Base-by-base conservation (phyloP, 2,797 vertebrate genomes). In the Adelosebastes latens region DNA sequence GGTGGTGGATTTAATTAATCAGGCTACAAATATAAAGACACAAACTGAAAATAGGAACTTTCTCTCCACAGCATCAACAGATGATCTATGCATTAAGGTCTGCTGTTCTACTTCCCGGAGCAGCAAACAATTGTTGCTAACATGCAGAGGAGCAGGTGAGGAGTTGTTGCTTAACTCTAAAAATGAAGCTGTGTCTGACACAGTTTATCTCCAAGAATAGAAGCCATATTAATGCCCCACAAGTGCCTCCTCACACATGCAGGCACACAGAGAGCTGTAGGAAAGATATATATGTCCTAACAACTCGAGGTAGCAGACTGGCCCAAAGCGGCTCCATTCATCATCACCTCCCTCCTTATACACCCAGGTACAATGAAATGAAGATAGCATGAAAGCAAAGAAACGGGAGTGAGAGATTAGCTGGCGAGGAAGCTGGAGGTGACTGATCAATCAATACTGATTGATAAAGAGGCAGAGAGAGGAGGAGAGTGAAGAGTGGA, bases 81-180 rank as follows among this genome's bases (percentile, higher is more conserved):
- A 73, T 42, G 63, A 82, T 79, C 11, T 32, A 64, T 66, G 56
- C n/a, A 75, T 79, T 61, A n/a, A 25, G n/a, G 24, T 85, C 27
- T 59, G 56, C 13, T 67, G 61, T 29, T 84, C 71, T 70, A 65
- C 58, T 83, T 88, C n/a, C 62, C 53, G 34, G 25, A 72, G 13
- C 25, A 22, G 61, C 25, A 58, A 72, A 77, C 64, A 83, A 63
- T 7, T 84, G 81, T 79, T 72, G 75, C 16, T 60, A 63, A 49
- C 69, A 66, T 61, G 49, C 49, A 62, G 60, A 77, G 75, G 65
- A 91, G 90, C 87, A 93, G 83, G 86, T 93, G 87, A 78, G 42
- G 49, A 84, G 80, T 79, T 90, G 90, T 89, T 89, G 85, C 82
- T 76, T 32, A 18, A 20, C 9, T 76, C 34, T 72, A 86, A 72